Conservation (phyloP, 1,140 invertebrate species). For the Prorops nasuta region DNA sequence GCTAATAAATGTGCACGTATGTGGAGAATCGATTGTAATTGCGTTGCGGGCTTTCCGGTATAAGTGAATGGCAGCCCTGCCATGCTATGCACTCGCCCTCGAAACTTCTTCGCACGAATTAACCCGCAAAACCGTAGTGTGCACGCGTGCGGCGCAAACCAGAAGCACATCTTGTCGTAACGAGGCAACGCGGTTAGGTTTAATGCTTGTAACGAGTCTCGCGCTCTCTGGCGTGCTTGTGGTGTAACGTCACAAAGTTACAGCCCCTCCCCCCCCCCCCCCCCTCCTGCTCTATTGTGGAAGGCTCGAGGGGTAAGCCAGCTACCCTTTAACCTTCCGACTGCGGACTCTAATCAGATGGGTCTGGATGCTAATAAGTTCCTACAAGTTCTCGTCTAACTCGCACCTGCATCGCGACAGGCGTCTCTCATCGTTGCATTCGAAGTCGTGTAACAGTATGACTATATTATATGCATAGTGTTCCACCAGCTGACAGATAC, state of each 20-base stretch:
- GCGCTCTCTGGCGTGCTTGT: conserved; percentile 46
- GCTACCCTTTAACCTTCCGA: no score
- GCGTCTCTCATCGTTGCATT: conserved; percentile 21
- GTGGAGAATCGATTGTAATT: no score
- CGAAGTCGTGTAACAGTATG: no score
- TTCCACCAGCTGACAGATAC: no score
- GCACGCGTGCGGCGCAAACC: conserved; percentile 42
- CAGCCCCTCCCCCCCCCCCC: conserved; percentile 33
- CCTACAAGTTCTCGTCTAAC: conserved; percentile 36
- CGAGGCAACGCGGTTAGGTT: conserved; percentile 42
- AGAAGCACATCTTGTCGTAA: conserved; percentile 49
- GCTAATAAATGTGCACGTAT: no score
- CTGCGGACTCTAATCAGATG: conserved; percentile 26
- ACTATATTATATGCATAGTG: no score
- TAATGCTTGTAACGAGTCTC: conserved; percentile 46
- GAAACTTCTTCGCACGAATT: conserved; percentile 38
- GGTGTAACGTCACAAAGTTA: conserved; percentile 51
- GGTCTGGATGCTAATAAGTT: conserved; percentile 37
- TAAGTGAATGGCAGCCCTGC: no score
- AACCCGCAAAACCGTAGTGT: conserved; percentile 31
- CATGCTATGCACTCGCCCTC: conserved; percentile 17
- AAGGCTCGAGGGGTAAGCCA: conserved; percentile 2
- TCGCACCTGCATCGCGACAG: conserved; percentile 30
- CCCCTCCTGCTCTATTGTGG: conserved; percentile 16
- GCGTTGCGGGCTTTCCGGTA: no score